Base-by-base conservation (phyloP, 2,888 invertebrate species). In the Ceraclea dissimilis region DNA sequence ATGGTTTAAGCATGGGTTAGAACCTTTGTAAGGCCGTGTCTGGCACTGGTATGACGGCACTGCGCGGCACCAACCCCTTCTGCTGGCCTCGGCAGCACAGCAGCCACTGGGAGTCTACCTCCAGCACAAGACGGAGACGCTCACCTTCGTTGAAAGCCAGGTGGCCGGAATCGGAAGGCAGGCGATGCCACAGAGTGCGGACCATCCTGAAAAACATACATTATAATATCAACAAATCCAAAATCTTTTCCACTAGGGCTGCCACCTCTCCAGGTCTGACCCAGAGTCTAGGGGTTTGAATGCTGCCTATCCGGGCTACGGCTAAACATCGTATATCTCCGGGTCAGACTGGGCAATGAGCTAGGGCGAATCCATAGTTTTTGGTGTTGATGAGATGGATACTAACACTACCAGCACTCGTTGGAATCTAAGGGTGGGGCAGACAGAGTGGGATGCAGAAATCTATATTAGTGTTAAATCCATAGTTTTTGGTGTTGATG, bases 91-190 rank as follows among this genome's bases (percentile, higher is more conserved):
- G 75, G 65, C 86, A 86, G 69, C 89, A 89, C 56, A 89, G 71
- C 63, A 88, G 70, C 81, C 88, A 85, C 65, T 86, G 85, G 65
- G 81, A 82, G 69, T 89, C 88, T 48, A 89, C 88, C 65, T 88
- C 87, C 22, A 88, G 73, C 50, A 88, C 83, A 33, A 89, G 80
- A 60, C 83, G 82, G 49, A 89, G 75, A 46, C 81, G 79, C 67
- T 88, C 88, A 17, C 88, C 88, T 69, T 88, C 86, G 68, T 84
- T 86, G 72, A 87, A 89, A 13, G 87, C 83, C 39, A 89, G 74
- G 66, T 88, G 88, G 11, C 88, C 88, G 50, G 85, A 86, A 67
- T 87, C 87, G 1, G 87, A 85, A n/a, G 87, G 85, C 57, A 86
- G 71, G 64, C 87, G 79, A 66, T 88, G 87, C 71, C 85, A 84